Evolutionary conservation across 2,888 invertebrate species (phyloP).

Genomic region (Saturnia pavonia): DNA sequence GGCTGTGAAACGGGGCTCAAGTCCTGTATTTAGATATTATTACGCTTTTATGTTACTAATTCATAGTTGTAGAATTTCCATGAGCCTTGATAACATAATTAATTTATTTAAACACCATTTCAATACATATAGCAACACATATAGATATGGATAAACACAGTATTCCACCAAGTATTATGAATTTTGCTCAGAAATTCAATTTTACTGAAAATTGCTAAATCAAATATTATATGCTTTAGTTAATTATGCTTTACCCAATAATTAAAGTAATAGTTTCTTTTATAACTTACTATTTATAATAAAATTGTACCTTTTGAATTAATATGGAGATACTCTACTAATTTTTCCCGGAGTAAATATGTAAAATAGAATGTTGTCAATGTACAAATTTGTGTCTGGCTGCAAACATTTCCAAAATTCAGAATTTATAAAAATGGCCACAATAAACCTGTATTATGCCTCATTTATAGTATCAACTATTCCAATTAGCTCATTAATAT

Average conservation of each 20-base stretch:
- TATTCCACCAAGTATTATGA: conserved; percentile 20
- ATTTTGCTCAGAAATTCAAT: conserved; percentile 19
- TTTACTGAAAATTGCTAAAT: conserved; percentile 6
- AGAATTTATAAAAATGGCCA: background rate
- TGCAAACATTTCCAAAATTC: background rate
- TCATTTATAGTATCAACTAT: background rate
- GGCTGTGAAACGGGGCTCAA: conserved; percentile 73
- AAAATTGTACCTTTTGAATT: background rate
- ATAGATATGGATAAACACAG: conserved; percentile 6
- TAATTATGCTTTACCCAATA: background rate
- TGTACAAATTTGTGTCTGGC: too few species aligned
- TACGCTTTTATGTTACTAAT: conserved; percentile 76
- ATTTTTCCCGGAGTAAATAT: background rate
- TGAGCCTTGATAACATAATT: conserved; percentile 35
- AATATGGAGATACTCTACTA: background rate
- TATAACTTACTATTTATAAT: background rate
- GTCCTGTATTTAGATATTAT: conserved; percentile 66
- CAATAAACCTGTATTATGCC: background rate
- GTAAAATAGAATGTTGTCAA: background rate
- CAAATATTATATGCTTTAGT: conserved; percentile 12
- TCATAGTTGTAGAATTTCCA: conserved; percentile 54
- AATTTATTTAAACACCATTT: conserved; percentile 20
- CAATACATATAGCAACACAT: conserved; percentile 26
- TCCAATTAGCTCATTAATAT: background rate
- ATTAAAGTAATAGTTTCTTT: background rate